Evolutionary conservation across 2,113 vertebrate species (phyloP), one percentile per base, ranked within the genome.

Genomic region (Arenaria interpres): DNA sequence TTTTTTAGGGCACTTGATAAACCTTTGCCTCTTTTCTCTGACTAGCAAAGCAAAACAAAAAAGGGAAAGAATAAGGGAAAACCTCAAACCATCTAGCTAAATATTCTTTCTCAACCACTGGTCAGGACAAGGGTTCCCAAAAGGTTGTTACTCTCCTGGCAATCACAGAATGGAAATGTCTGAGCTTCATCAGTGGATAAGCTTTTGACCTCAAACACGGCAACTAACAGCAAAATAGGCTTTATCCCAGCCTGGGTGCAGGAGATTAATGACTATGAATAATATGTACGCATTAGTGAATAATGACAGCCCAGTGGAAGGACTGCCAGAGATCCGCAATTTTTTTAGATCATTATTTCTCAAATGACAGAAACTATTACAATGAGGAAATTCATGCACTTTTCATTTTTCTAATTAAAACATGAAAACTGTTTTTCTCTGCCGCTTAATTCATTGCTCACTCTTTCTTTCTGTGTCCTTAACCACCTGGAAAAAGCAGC

Each of bases 351-450:
- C 85, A 89, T 92, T 75, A 91, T 85, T 97, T 95, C 81, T 95
- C 87, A 82, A 59, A 91, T 78, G 90, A 90, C 84, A 94, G 73
- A 84, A 89, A 79, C 67, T 79, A 90, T 67, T 72, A 89, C 68
- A 64, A 57, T 10, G 41, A 85, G 59, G 46, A 97, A 93, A 89
- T 69, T 50, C 12, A 59, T 12, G 10, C 43, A 69, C n/a, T 95
- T 94, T 72, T 88, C 73, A 87, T 89, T 96, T 88, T 86, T 73
- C 74, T 92, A 93, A 91, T 95, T 88, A 94, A 95, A 90, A 87
- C 73, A 51, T 0, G 0, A 90, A 87, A 93, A 41, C 18, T 21
- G 46, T 53, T 95, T 73, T 39, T 92, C 43, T 91, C 43, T 75
- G 35, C 6, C 35, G 32, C 21, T 84, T 79, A 37, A 85, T 75